Conservation (phyloP, 2,888 invertebrate species). For the Ommatoiulus sabulosus region DNA sequence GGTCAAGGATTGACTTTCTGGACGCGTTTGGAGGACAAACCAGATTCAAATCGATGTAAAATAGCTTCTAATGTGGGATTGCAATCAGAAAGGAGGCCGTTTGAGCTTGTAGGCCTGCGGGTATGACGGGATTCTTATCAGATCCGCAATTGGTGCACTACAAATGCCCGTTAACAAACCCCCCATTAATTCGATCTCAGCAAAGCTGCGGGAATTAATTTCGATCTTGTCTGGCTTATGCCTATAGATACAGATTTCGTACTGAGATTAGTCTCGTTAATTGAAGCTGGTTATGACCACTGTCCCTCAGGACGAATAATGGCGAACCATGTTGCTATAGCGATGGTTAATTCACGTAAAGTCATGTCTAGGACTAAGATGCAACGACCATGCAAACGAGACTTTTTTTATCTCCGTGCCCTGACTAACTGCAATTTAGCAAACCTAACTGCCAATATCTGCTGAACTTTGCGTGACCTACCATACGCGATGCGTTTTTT, state of each 20-base stretch:
- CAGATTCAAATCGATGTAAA: constrained; percentile 33
- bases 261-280: not conserved
- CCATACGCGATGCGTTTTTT: too few relatives aligned
- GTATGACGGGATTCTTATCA: not conserved
- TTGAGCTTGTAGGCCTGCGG: not conserved
- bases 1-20: constrained; percentile 36
- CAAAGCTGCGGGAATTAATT: constrained; percentile 21
- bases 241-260: not conserved
- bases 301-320: not conserved
- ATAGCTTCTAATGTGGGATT: constrained; percentile 32
- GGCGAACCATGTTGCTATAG: too few relatives aligned
- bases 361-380: too few relatives aligned
- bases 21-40: constrained; percentile 43
- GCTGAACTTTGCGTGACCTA: too few relatives aligned
- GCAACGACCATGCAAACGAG: too few relatives aligned
- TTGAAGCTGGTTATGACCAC: not conserved
- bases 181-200: constrained; percentile 14
- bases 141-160: constrained; percentile 6
- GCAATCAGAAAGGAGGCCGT: constrained; percentile 31
- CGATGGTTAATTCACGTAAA: too few relatives aligned
- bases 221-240: not conserved
- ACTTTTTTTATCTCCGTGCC: too few relatives aligned
- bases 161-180: constrained; percentile 11
- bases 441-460: too few relatives aligned
- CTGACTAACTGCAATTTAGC: too few relatives aligned